These are phyloP conservation scores for Apogon hyalosoma DNA, from an alignment of 2,797 vertebrate species.

Conservation along the genomic window DNA sequence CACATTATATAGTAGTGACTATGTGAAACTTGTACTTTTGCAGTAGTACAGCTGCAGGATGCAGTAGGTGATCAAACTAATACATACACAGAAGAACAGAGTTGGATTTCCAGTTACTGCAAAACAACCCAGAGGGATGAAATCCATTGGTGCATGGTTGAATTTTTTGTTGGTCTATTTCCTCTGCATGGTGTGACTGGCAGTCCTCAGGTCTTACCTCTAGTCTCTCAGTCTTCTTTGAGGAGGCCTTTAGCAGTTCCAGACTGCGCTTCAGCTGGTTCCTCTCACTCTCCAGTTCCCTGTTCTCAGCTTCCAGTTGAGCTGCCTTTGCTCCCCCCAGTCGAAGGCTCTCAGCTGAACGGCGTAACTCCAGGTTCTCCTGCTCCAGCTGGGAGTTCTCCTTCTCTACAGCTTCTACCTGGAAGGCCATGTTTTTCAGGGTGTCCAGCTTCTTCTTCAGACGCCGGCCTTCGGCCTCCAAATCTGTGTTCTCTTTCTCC, in stretches of 20 bases:
- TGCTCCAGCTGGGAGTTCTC: slow-evolving; percentile 94
- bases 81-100: no score
- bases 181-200: not conserved
- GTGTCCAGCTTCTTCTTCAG: slow-evolving; percentile 93
- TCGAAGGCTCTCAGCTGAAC: slow-evolving; percentile 90
- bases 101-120: no score
- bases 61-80: no score
- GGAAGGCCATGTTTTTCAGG: slow-evolving; percentile 92
- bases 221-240: slow-evolving; percentile 94
- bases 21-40: no score
- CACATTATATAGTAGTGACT: no score
- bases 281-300: slow-evolving; percentile 94
- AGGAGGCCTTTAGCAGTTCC: slow-evolving; percentile 94
- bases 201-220: slow-evolving; percentile 78
- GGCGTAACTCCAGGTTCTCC: slow-evolving; percentile 93
- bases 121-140: no score
- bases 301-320: slow-evolving; percentile 93
- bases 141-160: no score
- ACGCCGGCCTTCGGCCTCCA: slow-evolving; percentile 92
- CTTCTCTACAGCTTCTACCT: slow-evolving; percentile 94
- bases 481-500: slow-evolving; percentile 93
- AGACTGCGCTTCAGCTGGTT: slow-evolving; percentile 92
- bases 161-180: no score
- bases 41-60: no score
- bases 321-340: slow-evolving; percentile 89